These are phyloP conservation scores for Orthosia gothica DNA, from an alignment of 2,888 invertebrate genomes.

Conservation along the genomic window DNA sequence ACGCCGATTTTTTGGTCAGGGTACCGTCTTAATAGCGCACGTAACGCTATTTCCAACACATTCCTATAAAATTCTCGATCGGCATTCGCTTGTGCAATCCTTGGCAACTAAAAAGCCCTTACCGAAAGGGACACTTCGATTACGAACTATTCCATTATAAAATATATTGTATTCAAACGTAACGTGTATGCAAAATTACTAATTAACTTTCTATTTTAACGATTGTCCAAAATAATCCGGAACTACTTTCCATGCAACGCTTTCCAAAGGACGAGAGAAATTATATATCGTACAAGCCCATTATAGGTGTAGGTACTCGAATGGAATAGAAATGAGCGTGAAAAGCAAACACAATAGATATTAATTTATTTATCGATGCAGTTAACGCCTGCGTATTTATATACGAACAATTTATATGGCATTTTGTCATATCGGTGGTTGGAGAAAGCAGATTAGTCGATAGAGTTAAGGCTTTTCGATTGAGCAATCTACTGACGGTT, in stretches of 20 bases:
- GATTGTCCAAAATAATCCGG: constrained; percentile 88
- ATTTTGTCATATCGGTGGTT: constrained; percentile 67
- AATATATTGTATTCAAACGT: constrained; percentile 62
- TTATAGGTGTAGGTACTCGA: constrained; percentile 75
- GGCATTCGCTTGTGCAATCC: constrained; percentile 33
- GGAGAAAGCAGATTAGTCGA: constrained; percentile 58
- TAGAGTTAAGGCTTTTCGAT: background rate
- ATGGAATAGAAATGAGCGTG: constrained; percentile 85
- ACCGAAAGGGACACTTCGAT: constrained; percentile 42
- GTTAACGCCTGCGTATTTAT: constrained; percentile 71
- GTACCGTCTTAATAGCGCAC: no score
- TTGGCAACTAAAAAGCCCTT: constrained; percentile 42
- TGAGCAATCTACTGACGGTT: background rate
- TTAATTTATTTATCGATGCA: constrained; percentile 85
- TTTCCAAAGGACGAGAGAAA: constrained; percentile 90
- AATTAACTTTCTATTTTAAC: constrained; percentile 88
- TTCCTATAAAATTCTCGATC: constrained; percentile 16
- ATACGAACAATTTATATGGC: constrained; percentile 69
- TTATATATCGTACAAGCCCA: constrained; percentile 86
- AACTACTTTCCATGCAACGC: constrained; percentile 86
- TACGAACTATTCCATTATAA: constrained; percentile 50
- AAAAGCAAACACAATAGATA: constrained; percentile 87
- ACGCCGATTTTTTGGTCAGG: no score
- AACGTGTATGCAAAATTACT: constrained; percentile 69
- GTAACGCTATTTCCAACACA: constrained; percentile 17